These are phyloP conservation scores for Stenchaetothrips biformis DNA, from an alignment of 2,888 invertebrate genomes.

Conservation along the genomic window DNA sequence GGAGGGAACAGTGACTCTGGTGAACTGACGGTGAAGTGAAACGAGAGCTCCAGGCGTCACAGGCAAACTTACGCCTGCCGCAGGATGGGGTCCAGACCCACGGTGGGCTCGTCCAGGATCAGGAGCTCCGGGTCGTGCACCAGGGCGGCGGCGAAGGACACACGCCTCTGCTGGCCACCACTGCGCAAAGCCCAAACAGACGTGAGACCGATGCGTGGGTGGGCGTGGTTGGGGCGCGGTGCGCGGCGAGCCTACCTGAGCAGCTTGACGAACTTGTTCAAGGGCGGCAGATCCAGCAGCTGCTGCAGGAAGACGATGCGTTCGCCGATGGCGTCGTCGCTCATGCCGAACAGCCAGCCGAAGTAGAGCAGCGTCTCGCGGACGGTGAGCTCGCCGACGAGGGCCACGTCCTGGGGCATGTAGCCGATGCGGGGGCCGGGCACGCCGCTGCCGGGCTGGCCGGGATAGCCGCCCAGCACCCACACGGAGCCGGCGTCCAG, in stretches of 20 bases:
- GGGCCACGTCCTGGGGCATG: conserved; percentile 65
- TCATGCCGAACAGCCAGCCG: conserved; percentile 77
- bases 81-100: conserved; percentile 86
- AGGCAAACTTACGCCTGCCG: conserved; percentile 61
- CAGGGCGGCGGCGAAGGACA: conserved; percentile 83
- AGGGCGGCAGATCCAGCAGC: conserved; percentile 70
- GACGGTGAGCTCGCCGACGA: conserved; percentile 74
- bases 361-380: conserved; percentile 81
- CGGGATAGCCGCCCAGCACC: conserved; percentile 2
- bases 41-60: not conserved
- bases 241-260: conserved; percentile 43
- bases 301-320: conserved; percentile 63
- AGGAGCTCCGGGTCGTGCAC: conserved; percentile 83
- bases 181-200: conserved; percentile 33
- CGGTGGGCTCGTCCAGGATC: conserved; percentile 89
- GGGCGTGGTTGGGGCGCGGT: no score
- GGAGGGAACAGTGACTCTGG: conserved; percentile 39
- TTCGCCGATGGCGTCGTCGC: conserved; percentile 48
- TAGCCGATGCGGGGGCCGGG: conserved; percentile 37
- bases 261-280: conserved; percentile 57
- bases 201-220: no score
- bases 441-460: conserved; percentile 14
- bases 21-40: not conserved
- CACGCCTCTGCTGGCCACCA: conserved; percentile 85
- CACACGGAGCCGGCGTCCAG: conserved; percentile 9